These are phyloP conservation scores for Rhadina sibilatrix DNA, from an alignment of 2,113 vertebrate genomes.

Conservation along the genomic window DNA sequence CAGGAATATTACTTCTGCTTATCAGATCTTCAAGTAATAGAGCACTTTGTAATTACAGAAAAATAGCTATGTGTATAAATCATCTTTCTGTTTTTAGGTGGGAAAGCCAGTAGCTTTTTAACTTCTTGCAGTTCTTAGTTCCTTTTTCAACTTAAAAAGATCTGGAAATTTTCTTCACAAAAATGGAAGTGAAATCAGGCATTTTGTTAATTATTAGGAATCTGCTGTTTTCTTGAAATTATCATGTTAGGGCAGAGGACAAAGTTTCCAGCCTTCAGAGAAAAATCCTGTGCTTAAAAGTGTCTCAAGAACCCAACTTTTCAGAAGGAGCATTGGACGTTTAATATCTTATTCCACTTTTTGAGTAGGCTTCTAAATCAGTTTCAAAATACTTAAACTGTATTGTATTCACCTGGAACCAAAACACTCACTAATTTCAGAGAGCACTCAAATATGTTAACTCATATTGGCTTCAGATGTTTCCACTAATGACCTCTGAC, in stretches of 20 bases:
- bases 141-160: neutral
- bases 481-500: conserved; percentile 39
- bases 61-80: neutral
- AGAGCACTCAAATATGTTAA: neutral
- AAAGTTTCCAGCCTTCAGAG: neutral
- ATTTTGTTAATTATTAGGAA: neutral
- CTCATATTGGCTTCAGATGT: conserved; percentile 23
- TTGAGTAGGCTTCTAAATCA: neutral
- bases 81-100: neutral
- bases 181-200: neutral
- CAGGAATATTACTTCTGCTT: neutral
- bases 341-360: neutral
- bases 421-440: neutral
- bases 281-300: neutral
- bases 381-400: neutral
- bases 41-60: neutral
- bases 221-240: neutral
- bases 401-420: neutral
- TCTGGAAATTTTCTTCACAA: neutral
- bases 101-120: neutral
- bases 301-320: neutral
- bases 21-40: neutral
- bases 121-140: neutral
- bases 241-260: neutral
- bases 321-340: neutral